Evolutionary conservation across 1,140 invertebrate genomes (phyloP).

Genomic region (Ostrea edulis): DNA sequence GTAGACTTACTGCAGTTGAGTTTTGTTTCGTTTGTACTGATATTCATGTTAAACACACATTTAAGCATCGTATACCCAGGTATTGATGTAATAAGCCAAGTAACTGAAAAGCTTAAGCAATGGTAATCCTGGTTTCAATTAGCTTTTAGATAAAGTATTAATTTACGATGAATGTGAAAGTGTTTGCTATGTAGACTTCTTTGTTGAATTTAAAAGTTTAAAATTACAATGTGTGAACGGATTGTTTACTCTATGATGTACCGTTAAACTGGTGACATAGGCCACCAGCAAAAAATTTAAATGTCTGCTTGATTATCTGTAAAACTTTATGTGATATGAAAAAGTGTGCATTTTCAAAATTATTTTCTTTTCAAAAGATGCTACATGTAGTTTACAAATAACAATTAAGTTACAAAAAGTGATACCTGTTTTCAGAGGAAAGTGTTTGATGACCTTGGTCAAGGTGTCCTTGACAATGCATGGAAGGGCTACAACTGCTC

Average conservation of each 20-base stretch:
- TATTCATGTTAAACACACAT: not conserved
- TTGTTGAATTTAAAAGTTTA: not conserved
- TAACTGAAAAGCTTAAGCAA: not conserved
- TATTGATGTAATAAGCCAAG: not conserved
- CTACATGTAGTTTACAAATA: not conserved
- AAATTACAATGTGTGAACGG: not conserved
- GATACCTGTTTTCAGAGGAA: constrained; percentile 75
- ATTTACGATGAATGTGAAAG: not conserved
- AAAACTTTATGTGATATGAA: not conserved
- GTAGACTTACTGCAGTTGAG: too few species aligned
- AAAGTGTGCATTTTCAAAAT: not conserved
- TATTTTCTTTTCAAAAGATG: not conserved
- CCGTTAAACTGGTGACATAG: not conserved
- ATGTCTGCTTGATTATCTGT: not conserved
- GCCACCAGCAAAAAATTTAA: not conserved
- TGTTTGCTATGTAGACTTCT: not conserved
- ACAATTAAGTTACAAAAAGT: not conserved
- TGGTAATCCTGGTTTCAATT: not conserved
- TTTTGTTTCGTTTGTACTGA: too few species aligned
- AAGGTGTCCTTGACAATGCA: constrained; percentile 82
- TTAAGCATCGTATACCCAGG: not conserved
- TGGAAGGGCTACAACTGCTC: constrained; percentile 84
- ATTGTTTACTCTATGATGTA: not conserved
- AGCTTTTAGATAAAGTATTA: not conserved
- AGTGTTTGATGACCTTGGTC: constrained; percentile 83